Evolutionary conservation across 2,797 vertebrate genomes (phyloP).

Genomic region (Mormyrus proboscirostris): DNA sequence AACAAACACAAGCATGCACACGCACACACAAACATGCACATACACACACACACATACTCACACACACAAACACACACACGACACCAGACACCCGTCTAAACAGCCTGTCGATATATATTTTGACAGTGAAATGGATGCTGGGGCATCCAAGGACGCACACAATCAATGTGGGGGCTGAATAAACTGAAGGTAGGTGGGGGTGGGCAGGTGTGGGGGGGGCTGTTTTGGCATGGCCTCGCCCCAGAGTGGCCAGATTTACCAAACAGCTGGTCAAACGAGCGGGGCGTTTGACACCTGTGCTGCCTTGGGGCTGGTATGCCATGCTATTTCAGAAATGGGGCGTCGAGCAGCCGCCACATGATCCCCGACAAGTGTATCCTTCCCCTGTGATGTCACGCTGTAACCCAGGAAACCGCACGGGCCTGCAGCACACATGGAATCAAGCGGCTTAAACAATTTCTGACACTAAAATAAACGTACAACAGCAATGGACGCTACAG

Average conservation of each 20-base stretch:
- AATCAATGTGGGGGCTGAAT: background rate
- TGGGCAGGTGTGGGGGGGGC: background rate
- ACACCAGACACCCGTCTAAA: background rate
- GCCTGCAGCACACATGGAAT: background rate
- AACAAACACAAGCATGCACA: too few relatives aligned
- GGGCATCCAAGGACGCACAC: background rate
- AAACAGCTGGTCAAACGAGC: conserved; percentile 17
- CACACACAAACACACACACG: background rate
- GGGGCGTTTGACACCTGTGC: conserved; percentile 2
- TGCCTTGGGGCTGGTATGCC: too few relatives aligned
- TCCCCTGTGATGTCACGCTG: background rate
- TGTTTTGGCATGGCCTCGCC: background rate
- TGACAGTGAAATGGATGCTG: background rate
- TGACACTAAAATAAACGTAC: background rate
- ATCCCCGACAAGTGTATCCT: background rate
- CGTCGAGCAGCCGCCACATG: background rate
- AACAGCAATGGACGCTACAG: background rate
- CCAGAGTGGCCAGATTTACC: background rate
- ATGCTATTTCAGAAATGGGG: background rate
- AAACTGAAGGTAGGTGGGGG: conserved; percentile 1
- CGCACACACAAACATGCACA: too few relatives aligned
- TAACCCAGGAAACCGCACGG: background rate
- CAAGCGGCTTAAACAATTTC: background rate
- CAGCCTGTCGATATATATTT: background rate
- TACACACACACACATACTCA: background rate